phyloP scores from a whole-genome alignment of 2,888 invertebrate genomes.

The Coelogynopora nodosa region DNA sequence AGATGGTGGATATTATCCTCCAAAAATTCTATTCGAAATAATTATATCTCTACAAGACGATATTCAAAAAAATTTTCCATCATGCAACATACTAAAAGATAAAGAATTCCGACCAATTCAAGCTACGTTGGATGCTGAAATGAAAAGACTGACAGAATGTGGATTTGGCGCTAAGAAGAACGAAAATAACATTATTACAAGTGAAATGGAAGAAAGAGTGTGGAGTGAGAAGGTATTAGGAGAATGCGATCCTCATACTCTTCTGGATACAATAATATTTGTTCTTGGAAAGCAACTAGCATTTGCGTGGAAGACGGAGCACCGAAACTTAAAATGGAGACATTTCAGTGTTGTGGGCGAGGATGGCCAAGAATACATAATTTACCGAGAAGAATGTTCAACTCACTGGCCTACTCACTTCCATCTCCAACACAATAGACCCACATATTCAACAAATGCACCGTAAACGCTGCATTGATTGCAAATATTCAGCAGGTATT shows the following conservation, averaged over 20 bases:
- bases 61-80: slow-evolving; percentile 10
- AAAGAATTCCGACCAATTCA: neutral
- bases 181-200: slow-evolving; percentile 3
- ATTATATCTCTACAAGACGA: slow-evolving; percentile 13
- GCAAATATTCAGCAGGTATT: too few species aligned
- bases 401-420: too few species aligned
- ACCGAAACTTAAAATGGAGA: slow-evolving; percentile 17
- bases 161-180: neutral
- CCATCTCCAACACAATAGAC: too few species aligned
- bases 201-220: neutral
- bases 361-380: neutral
- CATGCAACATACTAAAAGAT: slow-evolving; percentile 8
- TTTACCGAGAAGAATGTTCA: neutral
- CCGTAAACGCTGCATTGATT: too few species aligned
- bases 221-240: slow-evolving; percentile 9
- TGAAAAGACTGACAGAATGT: slow-evolving; percentile 12
- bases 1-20: slow-evolving; percentile 6
- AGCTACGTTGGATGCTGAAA: neutral
- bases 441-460: too few species aligned
- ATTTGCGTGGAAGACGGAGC: neutral
- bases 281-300: neutral
- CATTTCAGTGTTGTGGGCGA: neutral
- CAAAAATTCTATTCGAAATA: slow-evolving; percentile 30
- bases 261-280: slow-evolving; percentile 2
- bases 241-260: neutral